Percentiles rank a stretch among this genome's conserved stretches.
phyloP scores from a whole-genome alignment of 2,113 vertebrate species.

The Cariama cristata region DNA sequence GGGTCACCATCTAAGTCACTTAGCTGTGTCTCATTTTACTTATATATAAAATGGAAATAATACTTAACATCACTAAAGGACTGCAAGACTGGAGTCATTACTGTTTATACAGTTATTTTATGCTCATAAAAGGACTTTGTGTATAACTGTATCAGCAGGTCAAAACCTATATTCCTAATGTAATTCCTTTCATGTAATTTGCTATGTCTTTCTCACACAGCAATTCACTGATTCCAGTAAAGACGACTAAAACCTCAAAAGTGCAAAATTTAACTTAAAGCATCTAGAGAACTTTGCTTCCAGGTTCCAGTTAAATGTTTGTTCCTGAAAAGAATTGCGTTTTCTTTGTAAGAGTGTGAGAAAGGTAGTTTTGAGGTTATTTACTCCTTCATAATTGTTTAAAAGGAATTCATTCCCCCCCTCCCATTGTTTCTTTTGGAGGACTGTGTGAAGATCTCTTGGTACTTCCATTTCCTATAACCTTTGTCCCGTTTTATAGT shows the following conservation, averaged over 20 bases:
- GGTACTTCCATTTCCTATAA: slow-evolving; percentile 71
- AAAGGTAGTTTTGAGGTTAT: not conserved
- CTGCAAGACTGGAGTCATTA: not conserved
- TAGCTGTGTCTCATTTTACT: not conserved
- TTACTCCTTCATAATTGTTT: not conserved
- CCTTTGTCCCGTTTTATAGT: slow-evolving; percentile 59
- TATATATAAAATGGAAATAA: not conserved
- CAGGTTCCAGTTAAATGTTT: not conserved
- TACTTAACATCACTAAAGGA: not conserved
- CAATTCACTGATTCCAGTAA: not conserved
- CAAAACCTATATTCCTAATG: not conserved
- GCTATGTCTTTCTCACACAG: not conserved
- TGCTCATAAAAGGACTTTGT: not conserved
- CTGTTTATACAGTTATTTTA: not conserved
- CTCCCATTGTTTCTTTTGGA: slow-evolving; percentile 51
- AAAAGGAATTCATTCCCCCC: not conserved
- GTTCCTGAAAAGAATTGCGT: not conserved
- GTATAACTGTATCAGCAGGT: not conserved
- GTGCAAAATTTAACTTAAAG: not conserved
- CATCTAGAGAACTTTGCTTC: not conserved
- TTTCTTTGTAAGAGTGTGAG: not conserved
- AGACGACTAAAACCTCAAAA: not conserved
- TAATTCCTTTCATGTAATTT: not conserved
- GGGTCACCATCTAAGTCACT: not conserved
- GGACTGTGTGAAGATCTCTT: slow-evolving; percentile 46